These are phyloP conservation scores for Stictonetta naevosa DNA, from an alignment of 2,113 vertebrate genomes.

Conservation along the genomic window DNA sequence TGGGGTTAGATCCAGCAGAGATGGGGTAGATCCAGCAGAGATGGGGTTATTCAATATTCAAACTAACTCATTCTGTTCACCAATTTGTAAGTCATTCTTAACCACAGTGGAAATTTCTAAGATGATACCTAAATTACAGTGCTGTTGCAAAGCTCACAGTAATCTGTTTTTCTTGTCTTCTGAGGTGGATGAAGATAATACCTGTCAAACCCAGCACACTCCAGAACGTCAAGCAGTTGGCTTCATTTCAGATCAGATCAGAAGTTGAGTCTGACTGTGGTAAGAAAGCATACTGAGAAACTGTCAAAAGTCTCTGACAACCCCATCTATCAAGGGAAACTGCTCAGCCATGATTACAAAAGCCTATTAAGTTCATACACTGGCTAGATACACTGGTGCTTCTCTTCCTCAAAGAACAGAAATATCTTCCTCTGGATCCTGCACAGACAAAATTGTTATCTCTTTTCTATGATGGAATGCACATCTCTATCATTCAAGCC, in stretches of 20 bases:
- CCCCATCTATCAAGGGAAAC: neutral
- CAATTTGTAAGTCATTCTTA: neutral
- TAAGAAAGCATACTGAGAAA: neutral
- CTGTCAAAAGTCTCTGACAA: neutral
- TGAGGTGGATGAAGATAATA: neutral
- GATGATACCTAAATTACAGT: neutral
- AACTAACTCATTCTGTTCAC: neutral
- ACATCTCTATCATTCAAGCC: neutral
- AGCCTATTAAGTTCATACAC: neutral
- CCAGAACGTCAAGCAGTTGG: neutral
- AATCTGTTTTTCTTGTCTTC: neutral
- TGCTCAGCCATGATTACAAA: neutral
- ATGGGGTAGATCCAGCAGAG: neutral
- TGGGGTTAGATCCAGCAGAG: no score
- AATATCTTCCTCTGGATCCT: neutral
- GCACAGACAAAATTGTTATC: neutral
- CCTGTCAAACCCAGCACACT: neutral
- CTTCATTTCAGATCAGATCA: neutral
- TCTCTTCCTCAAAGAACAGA: neutral
- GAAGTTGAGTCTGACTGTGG: neutral
- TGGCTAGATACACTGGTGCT: neutral
- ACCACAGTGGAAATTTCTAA: neutral
- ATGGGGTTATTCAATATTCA: neutral
- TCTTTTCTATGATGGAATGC: neutral
- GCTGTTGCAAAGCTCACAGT: neutral